A percentile compares a stretch with the other conserved stretches of the same genome.
Conservation (phyloP, 92 coral and sea anemone genomes). For the Montipora capitata region DNA sequence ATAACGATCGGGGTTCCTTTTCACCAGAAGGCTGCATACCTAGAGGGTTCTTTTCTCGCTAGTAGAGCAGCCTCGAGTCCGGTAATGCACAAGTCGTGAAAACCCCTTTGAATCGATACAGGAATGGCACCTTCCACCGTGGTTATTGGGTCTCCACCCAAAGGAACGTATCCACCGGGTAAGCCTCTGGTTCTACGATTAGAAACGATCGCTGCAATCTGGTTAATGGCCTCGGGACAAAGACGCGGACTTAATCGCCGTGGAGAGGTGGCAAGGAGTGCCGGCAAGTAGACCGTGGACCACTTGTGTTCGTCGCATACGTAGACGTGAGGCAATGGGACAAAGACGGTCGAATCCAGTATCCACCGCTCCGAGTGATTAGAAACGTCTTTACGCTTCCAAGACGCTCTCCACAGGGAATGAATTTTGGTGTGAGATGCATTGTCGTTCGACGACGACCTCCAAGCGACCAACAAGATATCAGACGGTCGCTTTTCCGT, state of each 20-base stretch:
- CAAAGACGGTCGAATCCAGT: background rate
- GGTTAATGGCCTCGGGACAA: background rate
- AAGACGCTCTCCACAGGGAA: background rate
- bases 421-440: background rate
- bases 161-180: constrained; percentile 1
- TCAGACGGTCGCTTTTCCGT: background rate
- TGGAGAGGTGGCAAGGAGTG: constrained; percentile 11
- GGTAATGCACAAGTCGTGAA: constrained; percentile 13
- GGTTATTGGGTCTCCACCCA: background rate
- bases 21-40: constrained; percentile 30
- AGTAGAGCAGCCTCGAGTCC: constrained; percentile 1
- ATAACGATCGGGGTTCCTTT: background rate
- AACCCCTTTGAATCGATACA: constrained; percentile 21
- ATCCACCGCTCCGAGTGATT: background rate
- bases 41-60: background rate
- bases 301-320: background rate
- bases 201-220: background rate
- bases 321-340: background rate
- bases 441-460: too few species aligned
- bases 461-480: constrained; percentile 14
- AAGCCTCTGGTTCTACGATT: background rate
- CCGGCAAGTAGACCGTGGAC: background rate
- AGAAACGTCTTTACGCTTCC: background rate
- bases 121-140: background rate
- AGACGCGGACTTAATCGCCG: constrained; percentile 10